Percentiles rank a stretch among this genome's conserved stretches.
phyloP scores from a whole-genome alignment of 2,888 invertebrate species.

The Lottia scabra region DNA sequence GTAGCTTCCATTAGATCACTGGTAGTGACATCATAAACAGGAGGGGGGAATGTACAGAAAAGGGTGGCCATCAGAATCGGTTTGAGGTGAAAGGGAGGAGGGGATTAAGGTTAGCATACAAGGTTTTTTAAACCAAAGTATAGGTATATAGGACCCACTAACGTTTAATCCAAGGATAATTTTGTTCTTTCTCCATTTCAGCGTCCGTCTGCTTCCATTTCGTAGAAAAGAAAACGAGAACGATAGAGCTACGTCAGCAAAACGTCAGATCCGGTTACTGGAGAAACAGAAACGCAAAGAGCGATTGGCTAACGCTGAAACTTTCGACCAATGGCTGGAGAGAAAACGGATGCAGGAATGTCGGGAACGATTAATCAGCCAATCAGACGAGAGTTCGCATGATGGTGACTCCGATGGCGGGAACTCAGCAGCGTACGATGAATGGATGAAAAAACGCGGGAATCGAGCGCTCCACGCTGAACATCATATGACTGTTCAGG shows the following conservation, averaged over 20 bases:
- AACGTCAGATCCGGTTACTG: constrained; percentile 25
- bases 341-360: constrained; percentile 33
- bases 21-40: no score
- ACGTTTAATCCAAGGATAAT: no score
- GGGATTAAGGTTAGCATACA: no score
- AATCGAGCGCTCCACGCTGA: constrained; percentile 13
- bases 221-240: constrained; percentile 23
- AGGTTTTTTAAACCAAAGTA: no score
- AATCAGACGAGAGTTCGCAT: constrained; percentile 28
- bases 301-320: constrained; percentile 27
- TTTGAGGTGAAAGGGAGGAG: no score
- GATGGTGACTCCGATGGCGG: constrained; percentile 32
- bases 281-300: constrained; percentile 25
- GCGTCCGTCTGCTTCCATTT: constrained; percentile 15
- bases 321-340: constrained; percentile 50
- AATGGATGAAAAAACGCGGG: constrained; percentile 29
- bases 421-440: constrained; percentile 37
- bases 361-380: constrained; percentile 25
- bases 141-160: no score
- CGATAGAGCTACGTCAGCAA: constrained; percentile 22
- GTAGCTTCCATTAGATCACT: no score
- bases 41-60: no score
- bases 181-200: constrained; percentile 9
- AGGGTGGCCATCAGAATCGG: no score
- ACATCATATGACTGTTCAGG: constrained; percentile 14